phyloP scores from a whole-genome alignment of 2,888 invertebrate species.

The Elmis aenea region DNA sequence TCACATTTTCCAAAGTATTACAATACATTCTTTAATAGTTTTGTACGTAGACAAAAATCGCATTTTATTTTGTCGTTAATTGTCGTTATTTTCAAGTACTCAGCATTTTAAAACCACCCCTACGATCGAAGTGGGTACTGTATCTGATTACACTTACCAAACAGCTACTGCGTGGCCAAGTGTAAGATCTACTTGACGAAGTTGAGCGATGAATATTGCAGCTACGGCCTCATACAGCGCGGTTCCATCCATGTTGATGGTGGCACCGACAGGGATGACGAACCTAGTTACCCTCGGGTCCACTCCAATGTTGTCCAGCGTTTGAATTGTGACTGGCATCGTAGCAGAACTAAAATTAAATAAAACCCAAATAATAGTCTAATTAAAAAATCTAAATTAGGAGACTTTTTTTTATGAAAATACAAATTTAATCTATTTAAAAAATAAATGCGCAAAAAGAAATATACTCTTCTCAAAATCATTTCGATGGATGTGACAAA shows the following conservation, averaged over 20 bases:
- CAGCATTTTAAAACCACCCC: no score
- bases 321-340: slow-evolving; percentile 90
- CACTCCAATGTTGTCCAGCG: slow-evolving; percentile 86
- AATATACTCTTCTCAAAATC: slow-evolving; percentile 1
- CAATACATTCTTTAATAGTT: no score
- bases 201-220: slow-evolving; percentile 95
- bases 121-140: no score
- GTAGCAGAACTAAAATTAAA: slow-evolving; percentile 70
- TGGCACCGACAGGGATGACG: slow-evolving; percentile 94
- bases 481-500: background rate
- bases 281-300: slow-evolving; percentile 90
- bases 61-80: no score
- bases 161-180: slow-evolving; percentile 88
- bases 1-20: no score
- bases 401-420: slow-evolving; percentile 1
- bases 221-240: slow-evolving; percentile 98
- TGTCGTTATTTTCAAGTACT: no score
- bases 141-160: slow-evolving; percentile 63
- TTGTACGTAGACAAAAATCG: no score
- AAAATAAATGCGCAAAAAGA: background rate
- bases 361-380: no score
- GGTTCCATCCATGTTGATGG: slow-evolving; percentile 97
- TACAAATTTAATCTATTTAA: background rate
- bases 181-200: slow-evolving; percentile 74
- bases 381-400: slow-evolving; percentile 4